phyloP scores from a whole-genome alignment of 2,888 invertebrate species.

The Drosophila aldrichi region DNA sequence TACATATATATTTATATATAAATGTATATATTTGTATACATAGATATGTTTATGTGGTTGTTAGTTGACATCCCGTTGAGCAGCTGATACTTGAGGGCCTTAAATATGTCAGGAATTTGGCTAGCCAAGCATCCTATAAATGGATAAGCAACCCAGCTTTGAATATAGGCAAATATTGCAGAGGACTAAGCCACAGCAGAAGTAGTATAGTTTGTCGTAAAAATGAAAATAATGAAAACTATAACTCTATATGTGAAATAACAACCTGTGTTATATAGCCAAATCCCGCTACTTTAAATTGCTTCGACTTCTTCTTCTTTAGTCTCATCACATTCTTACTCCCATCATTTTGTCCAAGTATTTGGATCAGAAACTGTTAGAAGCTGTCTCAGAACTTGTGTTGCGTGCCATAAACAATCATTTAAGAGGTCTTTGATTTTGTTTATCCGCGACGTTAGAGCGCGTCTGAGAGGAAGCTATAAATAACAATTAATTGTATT shows the following conservation, averaged over 20 bases:
- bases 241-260: too few species aligned
- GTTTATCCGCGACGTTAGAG: constrained; percentile 24
- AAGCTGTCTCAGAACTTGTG: constrained; percentile 22
- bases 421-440: constrained; percentile 43
- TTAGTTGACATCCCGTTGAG: constrained; percentile 18
- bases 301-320: background rate
- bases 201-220: background rate
- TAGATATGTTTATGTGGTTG: constrained; percentile 46
- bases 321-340: too few species aligned
- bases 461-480: constrained; percentile 68
- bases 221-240: too few species aligned
- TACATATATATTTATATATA: constrained; percentile 20
- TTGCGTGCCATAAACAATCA: constrained; percentile 72
- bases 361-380: constrained; percentile 47
- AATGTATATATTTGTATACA: constrained; percentile 18
- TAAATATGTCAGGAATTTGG: constrained; percentile 13
- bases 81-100: constrained; percentile 5
- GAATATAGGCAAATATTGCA: background rate
- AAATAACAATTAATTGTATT: constrained; percentile 81
- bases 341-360: background rate
- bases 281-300: background rate
- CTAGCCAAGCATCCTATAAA: background rate
- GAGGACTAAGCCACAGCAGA: too few species aligned
- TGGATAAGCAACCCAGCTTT: background rate
- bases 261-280: too few species aligned